Conservation (phyloP, 2,888 invertebrate species). For the Tuberolachnus salignus region DNA sequence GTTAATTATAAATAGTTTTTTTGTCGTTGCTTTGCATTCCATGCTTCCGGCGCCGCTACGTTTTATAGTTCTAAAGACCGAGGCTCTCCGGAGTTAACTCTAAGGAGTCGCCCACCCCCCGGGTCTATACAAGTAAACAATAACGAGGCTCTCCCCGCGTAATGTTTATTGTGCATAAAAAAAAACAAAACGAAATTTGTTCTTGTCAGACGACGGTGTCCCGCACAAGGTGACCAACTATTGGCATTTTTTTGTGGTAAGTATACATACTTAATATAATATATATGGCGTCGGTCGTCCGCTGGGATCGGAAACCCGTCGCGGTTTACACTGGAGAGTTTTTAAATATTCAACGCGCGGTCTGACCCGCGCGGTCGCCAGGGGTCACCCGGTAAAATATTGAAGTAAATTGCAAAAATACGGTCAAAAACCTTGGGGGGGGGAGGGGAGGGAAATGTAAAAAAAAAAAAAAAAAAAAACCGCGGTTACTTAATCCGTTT, state of each 20-base stretch:
- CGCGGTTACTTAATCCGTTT: too few relatives aligned
- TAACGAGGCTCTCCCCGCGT: too few relatives aligned
- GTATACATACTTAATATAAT: not conserved
- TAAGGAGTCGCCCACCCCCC: too few relatives aligned
- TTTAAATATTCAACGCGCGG: conserved; percentile 43
- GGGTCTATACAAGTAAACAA: too few relatives aligned
- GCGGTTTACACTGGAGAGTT: conserved; percentile 29
- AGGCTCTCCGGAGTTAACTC: too few relatives aligned
- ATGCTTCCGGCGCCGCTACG: too few relatives aligned
- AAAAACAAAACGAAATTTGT: too few relatives aligned
- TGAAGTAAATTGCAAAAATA: not conserved
- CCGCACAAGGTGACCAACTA: conserved; percentile 8
- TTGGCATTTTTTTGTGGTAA: not conserved
- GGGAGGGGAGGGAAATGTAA: not conserved
- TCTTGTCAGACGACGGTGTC: not conserved
- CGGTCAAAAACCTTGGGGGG: not conserved
- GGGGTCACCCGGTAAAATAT: not conserved
- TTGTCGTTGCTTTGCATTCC: too few relatives aligned
- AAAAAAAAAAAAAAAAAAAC: too few relatives aligned
- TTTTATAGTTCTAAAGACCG: too few relatives aligned
- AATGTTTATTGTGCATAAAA: too few relatives aligned
- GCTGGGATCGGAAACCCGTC: conserved; percentile 34
- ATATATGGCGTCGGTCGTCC: not conserved
- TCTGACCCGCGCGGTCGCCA: conserved; percentile 6
- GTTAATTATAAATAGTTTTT: too few relatives aligned